Evolutionary conservation across 2,113 vertebrate genomes (phyloP).

Genomic region (Aramus guarauna): DNA sequence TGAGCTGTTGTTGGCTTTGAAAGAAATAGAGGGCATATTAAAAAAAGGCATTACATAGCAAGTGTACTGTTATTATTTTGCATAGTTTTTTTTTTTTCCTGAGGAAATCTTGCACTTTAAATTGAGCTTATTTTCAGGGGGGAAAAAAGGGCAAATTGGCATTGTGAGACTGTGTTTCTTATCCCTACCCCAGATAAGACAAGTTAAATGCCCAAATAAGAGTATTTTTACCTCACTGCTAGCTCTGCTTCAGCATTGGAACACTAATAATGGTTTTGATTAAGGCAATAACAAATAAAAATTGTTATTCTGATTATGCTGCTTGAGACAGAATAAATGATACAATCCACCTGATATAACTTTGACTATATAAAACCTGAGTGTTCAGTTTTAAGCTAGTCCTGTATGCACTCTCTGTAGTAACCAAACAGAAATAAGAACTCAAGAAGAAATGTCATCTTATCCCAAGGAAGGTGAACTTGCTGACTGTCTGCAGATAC

Average conservation of each 20-base stretch:
- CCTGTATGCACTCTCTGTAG: neutral
- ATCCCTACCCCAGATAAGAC: neutral
- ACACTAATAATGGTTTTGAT: neutral
- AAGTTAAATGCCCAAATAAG: neutral
- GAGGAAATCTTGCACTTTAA: neutral
- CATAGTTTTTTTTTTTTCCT: neutral
- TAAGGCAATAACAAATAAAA: neutral
- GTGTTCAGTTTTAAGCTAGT: neutral
- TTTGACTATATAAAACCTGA: neutral
- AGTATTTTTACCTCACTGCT: neutral
- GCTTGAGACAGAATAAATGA: neutral
- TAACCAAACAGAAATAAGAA: neutral
- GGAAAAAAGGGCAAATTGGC: neutral
- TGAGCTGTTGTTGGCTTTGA: neutral
- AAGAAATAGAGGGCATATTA: neutral
- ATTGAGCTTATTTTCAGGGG: neutral
- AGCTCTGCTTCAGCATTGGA: neutral
- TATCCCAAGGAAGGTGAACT: neutral
- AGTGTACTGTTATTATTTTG: neutral
- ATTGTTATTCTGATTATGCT: neutral
- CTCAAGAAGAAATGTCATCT: neutral
- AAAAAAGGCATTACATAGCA: neutral
- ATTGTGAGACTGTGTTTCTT: neutral
- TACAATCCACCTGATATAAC: neutral
- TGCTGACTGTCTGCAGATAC: neutral